Percentiles rank a stretch among this genome's conserved stretches.
Conservation (phyloP, 2,113 vertebrate species). For the Scalopus aquaticus region DNA sequence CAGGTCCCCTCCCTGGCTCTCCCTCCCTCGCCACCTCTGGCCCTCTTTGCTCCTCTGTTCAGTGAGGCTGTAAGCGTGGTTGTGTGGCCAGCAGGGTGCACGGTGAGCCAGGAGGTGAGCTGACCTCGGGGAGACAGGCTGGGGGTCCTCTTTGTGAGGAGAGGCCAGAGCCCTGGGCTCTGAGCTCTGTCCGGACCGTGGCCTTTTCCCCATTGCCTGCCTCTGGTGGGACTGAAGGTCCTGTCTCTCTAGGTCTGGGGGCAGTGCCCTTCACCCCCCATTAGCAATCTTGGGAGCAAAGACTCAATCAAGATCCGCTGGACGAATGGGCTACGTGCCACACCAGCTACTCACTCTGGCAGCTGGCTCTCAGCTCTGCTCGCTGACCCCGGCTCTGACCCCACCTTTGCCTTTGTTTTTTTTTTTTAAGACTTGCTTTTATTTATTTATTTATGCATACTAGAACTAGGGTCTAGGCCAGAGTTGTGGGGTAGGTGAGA, state of each 20-base stretch:
- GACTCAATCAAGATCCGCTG: neutral
- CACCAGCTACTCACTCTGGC: neutral
- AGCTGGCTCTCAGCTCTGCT: neutral
- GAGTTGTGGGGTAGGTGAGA: no score
- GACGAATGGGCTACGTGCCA: rapidly evolving
- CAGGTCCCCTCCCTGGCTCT: neutral
- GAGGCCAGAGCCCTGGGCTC: neutral
- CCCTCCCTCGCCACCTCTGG: neutral
- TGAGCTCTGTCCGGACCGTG: neutral
- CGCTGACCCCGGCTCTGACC: neutral
- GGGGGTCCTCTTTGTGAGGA: neutral
- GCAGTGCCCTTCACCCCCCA: neutral
- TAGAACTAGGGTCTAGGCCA: no score
- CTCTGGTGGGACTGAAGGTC: neutral
- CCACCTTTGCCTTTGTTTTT: neutral
- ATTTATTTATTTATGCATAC: no score
- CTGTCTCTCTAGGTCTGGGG: neutral
- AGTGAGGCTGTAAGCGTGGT: no score
- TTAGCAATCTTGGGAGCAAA: neutral
- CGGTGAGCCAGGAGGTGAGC: neutral
- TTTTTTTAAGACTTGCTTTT: no score
- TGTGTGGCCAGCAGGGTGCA: neutral
- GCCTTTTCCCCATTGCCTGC: neutral
- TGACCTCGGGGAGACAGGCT: neutral
- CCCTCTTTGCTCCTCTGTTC: neutral